These are phyloP conservation scores for Podarcis siculus DNA, from an alignment of 2,797 vertebrate genomes.

Conservation along the genomic window DNA sequence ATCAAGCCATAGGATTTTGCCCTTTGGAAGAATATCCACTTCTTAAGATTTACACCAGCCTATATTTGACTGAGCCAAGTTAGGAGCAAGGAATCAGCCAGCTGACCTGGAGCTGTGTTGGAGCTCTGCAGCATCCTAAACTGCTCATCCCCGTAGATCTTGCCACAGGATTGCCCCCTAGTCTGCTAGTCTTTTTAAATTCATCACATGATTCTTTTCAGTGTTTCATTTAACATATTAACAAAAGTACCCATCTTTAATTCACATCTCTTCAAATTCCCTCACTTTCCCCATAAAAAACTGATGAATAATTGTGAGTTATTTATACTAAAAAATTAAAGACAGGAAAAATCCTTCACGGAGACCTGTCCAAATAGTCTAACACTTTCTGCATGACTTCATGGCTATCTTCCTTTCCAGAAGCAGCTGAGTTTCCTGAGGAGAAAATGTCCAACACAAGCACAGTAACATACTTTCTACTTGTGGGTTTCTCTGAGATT, in stretches of 20 bases:
- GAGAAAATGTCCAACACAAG: neutral
- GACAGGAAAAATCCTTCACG: neutral
- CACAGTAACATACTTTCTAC: neutral
- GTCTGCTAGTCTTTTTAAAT: neutral
- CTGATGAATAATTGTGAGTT: neutral
- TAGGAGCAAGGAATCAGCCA: no score
- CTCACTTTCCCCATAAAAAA: neutral
- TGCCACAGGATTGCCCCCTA: no score
- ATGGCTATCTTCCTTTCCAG: neutral
- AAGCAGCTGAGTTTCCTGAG: neutral
- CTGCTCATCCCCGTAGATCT: no score
- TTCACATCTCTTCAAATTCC: neutral
- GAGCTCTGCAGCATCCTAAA: no score
- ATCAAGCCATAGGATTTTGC: no score
- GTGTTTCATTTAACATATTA: neutral
- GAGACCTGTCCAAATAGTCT: neutral
- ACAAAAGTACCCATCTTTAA: neutral
- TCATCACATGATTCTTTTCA: neutral
- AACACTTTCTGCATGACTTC: no score
- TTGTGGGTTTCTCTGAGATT: neutral
- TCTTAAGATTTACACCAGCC: no score
- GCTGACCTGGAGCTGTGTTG: no score
- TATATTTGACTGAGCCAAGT: no score
- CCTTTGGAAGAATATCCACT: no score
- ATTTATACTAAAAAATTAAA: neutral